Conservation (phyloP, 2,113 vertebrate genomes). For the Tursiops truncatus region DNA sequence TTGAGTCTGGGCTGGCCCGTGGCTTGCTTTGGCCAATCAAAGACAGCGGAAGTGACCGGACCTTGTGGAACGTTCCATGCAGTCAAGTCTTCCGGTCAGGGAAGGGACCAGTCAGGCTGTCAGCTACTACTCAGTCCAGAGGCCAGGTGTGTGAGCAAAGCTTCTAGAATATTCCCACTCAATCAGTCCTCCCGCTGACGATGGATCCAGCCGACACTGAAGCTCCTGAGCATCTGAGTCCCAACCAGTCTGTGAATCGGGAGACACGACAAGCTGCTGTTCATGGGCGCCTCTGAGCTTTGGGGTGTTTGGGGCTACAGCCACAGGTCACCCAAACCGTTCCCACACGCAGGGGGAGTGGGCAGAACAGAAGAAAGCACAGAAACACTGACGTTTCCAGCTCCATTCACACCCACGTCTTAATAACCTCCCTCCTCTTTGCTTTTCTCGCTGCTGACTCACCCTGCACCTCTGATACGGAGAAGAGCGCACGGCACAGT, state of each 20-base stretch:
- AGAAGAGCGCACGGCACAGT: fast-evolving
- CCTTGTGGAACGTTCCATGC: not conserved
- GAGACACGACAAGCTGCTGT: fast-evolving
- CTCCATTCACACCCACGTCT: fast-evolving
- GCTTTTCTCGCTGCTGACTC: not conserved
- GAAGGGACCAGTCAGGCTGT: not conserved
- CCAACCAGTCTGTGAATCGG: not conserved
- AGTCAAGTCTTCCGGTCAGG: not conserved
- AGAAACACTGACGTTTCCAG: fast-evolving
- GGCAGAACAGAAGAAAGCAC: fast-evolving
- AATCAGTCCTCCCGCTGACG: not conserved
- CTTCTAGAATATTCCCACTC: not conserved
- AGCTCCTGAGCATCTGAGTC: too few species aligned
- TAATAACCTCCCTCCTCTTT: too few species aligned
- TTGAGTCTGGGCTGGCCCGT: not conserved
- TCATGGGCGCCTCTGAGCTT: fast-evolving
- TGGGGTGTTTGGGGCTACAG: fast-evolving
- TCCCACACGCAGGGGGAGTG: fast-evolving
- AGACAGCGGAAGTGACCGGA: not conserved
- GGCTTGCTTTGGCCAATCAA: too few species aligned
- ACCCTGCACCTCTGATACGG: fast-evolving
- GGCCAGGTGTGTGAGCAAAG: not conserved
- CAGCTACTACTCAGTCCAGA: not conserved
- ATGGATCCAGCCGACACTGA: fast-evolving
- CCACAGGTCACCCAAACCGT: fast-evolving